phyloP scores from a whole-genome alignment of 1,140 invertebrate species.

The Dendroctonus ponderosae region DNA sequence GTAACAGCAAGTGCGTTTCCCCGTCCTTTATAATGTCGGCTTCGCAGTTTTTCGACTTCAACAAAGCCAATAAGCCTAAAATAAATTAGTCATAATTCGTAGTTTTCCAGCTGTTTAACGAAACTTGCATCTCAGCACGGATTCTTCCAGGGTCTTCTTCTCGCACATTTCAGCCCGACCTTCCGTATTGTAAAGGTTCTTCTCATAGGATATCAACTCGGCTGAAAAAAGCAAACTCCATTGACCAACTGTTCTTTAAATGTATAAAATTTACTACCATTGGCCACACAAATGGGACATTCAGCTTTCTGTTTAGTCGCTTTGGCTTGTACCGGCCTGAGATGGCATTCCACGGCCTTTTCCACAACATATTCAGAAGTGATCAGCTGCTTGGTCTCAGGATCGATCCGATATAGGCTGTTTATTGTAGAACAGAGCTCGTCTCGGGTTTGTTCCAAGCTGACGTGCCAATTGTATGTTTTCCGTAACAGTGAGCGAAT shows the following conservation, averaged over 20 bases:
- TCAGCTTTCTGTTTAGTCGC: constrained; percentile 39
- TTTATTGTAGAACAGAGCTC: constrained; percentile 26
- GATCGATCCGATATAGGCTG: constrained; percentile 25
- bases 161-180: constrained; percentile 34
- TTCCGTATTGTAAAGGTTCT: constrained; percentile 51
- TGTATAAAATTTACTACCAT: constrained; percentile 42
- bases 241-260: not conserved
- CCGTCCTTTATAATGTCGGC: constrained; percentile 55
- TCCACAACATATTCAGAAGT: constrained; percentile 53
- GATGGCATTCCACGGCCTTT: constrained; percentile 65
- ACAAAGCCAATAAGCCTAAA: constrained; percentile 40
- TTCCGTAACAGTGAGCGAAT: constrained; percentile 24
- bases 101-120: not conserved
- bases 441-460: constrained; percentile 29
- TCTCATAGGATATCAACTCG: constrained; percentile 57
- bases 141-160: constrained; percentile 50
- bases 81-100: constrained; percentile 18
- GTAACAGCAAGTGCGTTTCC: constrained; percentile 56
- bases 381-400: constrained; percentile 31
- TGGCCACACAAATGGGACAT: constrained; percentile 56
- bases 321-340: constrained; percentile 51
- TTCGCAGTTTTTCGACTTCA: constrained; percentile 38
- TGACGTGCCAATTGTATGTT: constrained; percentile 37
- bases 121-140: constrained; percentile 49
- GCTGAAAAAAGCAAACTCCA: constrained; percentile 16